Conservation (phyloP, 2,797 vertebrate genomes). For the Merluccius polli region DNA sequence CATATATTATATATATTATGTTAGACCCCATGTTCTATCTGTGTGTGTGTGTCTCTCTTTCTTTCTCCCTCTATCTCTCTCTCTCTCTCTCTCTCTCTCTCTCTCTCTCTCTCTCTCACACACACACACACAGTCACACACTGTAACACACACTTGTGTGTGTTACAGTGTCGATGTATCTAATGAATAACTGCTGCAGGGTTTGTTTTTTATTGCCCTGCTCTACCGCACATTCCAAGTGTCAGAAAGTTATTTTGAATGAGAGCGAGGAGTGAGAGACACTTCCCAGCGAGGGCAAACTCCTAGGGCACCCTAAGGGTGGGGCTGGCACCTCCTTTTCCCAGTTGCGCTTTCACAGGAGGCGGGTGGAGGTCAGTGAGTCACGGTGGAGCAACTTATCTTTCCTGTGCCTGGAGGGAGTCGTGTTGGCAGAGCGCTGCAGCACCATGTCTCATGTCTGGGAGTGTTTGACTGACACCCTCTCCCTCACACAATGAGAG, state of each 20-base stretch:
- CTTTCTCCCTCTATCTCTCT: too few species aligned
- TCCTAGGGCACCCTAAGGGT: neutral
- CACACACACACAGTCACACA: too few species aligned
- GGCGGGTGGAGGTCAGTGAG: neutral
- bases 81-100: too few species aligned
- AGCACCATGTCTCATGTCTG: constrained; percentile 12
- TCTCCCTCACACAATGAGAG: neutral
- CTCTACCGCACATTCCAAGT: neutral
- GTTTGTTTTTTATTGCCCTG: neutral
- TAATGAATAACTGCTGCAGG: neutral
- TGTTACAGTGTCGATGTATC: neutral
- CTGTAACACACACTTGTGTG: too few species aligned
- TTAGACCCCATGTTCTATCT: too few species aligned
- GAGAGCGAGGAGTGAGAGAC: neutral
- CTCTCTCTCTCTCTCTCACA: neutral
- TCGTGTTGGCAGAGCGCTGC: neutral
- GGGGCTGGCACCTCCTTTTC: neutral
- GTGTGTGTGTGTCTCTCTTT: too few species aligned
- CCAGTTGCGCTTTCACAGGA: neutral
- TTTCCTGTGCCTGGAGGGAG: neutral
- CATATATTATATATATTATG: too few species aligned
- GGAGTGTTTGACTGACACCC: constrained; percentile 17
- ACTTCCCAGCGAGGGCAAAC: neutral
- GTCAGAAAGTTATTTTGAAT: neutral
- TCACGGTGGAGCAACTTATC: neutral